Conservation (phyloP, 1,140 invertebrate genomes). For the Popillia japonica region DNA sequence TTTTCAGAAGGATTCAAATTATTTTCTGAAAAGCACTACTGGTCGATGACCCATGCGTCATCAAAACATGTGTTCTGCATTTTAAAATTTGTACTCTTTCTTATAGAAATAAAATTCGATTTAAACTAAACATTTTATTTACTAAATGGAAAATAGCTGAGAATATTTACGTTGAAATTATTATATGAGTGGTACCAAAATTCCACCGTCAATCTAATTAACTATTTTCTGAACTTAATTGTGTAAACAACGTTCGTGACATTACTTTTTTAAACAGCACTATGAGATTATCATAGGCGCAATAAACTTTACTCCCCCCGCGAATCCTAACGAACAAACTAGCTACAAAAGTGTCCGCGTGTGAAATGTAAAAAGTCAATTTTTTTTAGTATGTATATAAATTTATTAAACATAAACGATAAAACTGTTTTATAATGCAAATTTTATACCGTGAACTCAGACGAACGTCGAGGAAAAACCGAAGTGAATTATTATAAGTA, state of each 20-base stretch:
- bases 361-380: conserved; percentile 14
- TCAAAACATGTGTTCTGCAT: no score
- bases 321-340: background rate
- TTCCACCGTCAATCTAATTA: no score
- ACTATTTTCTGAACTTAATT: background rate
- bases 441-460: conserved; percentile 2
- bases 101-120: no score
- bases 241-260: background rate
- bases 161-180: no score
- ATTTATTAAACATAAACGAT: conserved; percentile 20
- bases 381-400: background rate
- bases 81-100: no score
- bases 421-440: conserved; percentile 20
- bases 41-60: no score
- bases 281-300: background rate
- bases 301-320: background rate
- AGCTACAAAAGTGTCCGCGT: conserved; percentile 2
- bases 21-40: no score
- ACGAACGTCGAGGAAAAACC: conserved; percentile 10
- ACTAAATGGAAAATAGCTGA: no score
- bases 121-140: no score
- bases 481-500: conserved; percentile 6
- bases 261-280: background rate
- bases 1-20: no score
- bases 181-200: no score